phyloP scores from a whole-genome alignment of 1,140 invertebrate genomes.

The Trinorchestia longiramus region DNA sequence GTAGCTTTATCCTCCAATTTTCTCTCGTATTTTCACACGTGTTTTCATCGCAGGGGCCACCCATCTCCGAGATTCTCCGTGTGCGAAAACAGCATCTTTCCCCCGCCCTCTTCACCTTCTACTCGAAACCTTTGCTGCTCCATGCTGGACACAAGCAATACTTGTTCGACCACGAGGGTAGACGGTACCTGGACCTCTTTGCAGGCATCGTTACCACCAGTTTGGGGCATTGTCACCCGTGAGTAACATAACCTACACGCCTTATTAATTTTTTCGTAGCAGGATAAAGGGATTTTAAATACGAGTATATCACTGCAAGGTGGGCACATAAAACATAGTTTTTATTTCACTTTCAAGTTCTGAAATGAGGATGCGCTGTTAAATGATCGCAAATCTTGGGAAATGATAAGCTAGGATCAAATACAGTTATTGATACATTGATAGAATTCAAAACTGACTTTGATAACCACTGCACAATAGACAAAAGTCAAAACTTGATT shows the following conservation, averaged over 20 bases:
- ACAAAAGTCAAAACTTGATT: neutral
- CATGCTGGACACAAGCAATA: slow-evolving; percentile 91
- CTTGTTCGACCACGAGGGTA: slow-evolving; percentile 88
- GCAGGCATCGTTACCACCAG: slow-evolving; percentile 96
- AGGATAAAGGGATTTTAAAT: neutral
- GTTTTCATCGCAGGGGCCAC: neutral
- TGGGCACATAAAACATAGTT: neutral
- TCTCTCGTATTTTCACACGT: neutral
- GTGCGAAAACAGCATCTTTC: slow-evolving; percentile 75
- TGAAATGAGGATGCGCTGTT: no score
- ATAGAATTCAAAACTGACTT: neutral
- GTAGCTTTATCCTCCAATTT: neutral
- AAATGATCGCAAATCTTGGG: neutral
- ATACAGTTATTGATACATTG: neutral
- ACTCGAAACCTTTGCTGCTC: slow-evolving; percentile 86
- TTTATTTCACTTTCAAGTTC: neutral
- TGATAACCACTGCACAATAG: neutral
- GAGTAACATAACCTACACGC: slow-evolving; percentile 71
- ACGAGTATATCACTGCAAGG: neutral
- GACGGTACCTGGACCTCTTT: slow-evolving; percentile 93
- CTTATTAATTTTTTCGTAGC: neutral
- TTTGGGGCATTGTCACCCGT: slow-evolving; percentile 99
- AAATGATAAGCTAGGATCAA: neutral
- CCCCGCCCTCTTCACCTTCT: slow-evolving; percentile 82
- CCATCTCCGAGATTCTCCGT: neutral